Evolutionary conservation across 2,113 vertebrate species (phyloP).

Genomic region (Ancistrus triradiatus): DNA sequence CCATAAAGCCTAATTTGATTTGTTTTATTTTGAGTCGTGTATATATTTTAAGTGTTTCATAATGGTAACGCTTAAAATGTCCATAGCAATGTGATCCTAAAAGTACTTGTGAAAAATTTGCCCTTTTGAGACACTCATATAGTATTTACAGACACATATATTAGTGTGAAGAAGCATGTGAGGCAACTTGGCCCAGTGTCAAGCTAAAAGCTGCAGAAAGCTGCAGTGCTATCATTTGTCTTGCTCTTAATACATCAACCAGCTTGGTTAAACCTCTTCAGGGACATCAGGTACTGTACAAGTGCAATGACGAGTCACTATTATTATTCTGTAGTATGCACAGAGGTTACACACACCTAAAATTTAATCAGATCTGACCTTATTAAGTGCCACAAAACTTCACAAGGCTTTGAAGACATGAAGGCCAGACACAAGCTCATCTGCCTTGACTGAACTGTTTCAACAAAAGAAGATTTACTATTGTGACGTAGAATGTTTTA

Average conservation of each 20-base stretch:
- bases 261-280: slow-evolving; percentile 17
- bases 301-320: neutral
- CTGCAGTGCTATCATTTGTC: slow-evolving; percentile 34
- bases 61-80: no score
- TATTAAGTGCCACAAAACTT: slow-evolving; percentile 12
- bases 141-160: slow-evolving; percentile 33
- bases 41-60: no score
- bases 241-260: slow-evolving; percentile 32
- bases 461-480: no score
- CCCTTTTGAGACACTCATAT: no score
- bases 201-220: no score
- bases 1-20: no score
- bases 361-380: slow-evolving; percentile 31
- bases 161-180: neutral
- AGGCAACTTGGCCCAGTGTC: slow-evolving; percentile 16
- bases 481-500: no score
- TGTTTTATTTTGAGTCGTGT: no score
- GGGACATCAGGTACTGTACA: slow-evolving; percentile 30
- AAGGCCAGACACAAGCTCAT: neutral
- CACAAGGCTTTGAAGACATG: slow-evolving; percentile 1
- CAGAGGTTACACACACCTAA: neutral
- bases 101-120: no score
- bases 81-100: slow-evolving; percentile 41
- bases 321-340: neutral
- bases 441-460: neutral